These are phyloP conservation scores for Setipinna tenuifilis DNA, from an alignment of 2,797 vertebrate species.

Conservation along the genomic window DNA sequence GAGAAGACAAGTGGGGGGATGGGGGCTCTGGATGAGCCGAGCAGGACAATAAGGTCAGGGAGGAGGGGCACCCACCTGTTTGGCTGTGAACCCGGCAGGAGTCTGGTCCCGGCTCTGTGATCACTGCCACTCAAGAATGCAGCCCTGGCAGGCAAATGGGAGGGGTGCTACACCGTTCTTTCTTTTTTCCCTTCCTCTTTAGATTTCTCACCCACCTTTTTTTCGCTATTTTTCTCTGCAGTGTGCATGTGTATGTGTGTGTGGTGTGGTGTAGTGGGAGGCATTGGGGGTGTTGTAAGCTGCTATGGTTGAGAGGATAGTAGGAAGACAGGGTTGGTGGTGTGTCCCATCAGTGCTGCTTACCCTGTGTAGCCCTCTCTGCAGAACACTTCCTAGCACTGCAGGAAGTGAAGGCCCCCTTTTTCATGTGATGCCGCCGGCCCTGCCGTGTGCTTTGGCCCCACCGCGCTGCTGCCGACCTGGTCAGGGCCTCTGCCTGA, in stretches of 20 bases:
- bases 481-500: neutral
- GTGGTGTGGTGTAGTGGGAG: too few species aligned
- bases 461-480: neutral
- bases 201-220: neutral
- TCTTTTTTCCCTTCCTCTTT: neutral
- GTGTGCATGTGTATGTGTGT: too few species aligned
- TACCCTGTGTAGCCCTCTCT: neutral
- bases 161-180: neutral
- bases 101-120: conserved; percentile 14
- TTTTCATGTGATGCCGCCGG: neutral
- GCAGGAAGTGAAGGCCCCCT: neutral
- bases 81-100: conserved; percentile 5
- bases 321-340: neutral
- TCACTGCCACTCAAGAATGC: conserved; percentile 28
- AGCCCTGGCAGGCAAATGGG: neutral
- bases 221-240: neutral
- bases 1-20: neutral
- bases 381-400: neutral
- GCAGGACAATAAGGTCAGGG: neutral
- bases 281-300: neutral
- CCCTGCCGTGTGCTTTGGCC: neutral
- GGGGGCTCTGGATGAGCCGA: neutral
- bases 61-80: conserved; percentile 30
- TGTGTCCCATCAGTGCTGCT: neutral
- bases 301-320: neutral